Conservation (phyloP, 2,888 invertebrate genomes). For the Exocentrus adspersus region DNA sequence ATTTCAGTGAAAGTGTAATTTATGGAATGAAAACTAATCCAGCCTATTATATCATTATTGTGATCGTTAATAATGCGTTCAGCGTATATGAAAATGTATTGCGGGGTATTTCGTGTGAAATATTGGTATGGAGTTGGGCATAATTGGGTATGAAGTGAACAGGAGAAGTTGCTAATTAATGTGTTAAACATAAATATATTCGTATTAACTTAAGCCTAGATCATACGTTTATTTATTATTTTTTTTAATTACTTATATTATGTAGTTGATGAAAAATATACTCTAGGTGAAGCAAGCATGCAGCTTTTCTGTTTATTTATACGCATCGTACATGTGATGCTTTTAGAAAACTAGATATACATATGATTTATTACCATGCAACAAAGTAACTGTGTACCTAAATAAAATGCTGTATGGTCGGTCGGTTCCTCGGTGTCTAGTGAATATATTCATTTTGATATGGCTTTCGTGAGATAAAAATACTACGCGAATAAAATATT, state of each 20-base stretch:
- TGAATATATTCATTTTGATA: background rate
- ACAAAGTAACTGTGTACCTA: background rate
- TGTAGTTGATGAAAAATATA: too few species aligned
- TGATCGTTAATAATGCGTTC: background rate
- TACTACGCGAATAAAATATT: too few species aligned
- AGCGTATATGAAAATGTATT: constrained; percentile 16
- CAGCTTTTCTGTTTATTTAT: too few species aligned
- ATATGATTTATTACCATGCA: background rate
- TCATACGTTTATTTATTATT: too few species aligned
- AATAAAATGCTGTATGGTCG: background rate
- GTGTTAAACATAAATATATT: too few species aligned
- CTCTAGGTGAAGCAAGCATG: too few species aligned
- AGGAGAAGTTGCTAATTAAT: background rate
- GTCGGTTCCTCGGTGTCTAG: background rate
- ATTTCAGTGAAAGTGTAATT: constrained; percentile 21
- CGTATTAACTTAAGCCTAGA: too few species aligned
- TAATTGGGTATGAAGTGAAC: background rate
- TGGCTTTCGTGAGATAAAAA: background rate
- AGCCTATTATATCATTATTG: constrained; percentile 12
- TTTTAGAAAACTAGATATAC: background rate
- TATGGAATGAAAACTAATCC: constrained; percentile 15
- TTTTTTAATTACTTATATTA: too few species aligned
- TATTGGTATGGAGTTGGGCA: background rate
- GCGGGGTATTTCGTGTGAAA: constrained; percentile 6
- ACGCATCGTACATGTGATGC: background rate